Conservation (phyloP, 2,113 vertebrate genomes). For the Megatriorchis doriae region DNA sequence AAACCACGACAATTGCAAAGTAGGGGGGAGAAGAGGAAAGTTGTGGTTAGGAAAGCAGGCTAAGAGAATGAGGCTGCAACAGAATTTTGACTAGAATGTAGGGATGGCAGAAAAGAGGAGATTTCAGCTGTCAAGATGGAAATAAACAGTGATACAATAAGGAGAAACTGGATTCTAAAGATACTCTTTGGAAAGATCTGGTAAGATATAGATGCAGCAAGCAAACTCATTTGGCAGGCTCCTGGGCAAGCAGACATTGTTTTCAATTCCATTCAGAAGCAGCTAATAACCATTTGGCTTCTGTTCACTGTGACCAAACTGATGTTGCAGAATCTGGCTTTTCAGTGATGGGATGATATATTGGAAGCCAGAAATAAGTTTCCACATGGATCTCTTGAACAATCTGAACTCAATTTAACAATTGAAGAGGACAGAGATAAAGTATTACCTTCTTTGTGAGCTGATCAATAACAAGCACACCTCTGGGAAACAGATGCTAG, state of each 20-base stretch:
- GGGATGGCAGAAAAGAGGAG: neutral
- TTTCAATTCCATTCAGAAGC: slow-evolving; percentile 26
- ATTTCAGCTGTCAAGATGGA: neutral
- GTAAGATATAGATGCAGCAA: neutral
- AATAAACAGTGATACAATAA: neutral
- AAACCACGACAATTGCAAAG: neutral
- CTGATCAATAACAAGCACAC: slow-evolving; percentile 40
- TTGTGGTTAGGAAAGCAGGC: neutral
- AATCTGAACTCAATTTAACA: slow-evolving; percentile 59
- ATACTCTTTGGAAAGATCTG: neutral
- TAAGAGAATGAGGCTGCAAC: neutral
- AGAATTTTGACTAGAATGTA: neutral
- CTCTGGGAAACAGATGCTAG: slow-evolving; percentile 36
- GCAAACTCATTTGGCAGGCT: neutral
- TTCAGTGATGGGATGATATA: slow-evolving; percentile 31
- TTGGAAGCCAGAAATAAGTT: slow-evolving; percentile 47
- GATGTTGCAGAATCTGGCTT: slow-evolving; percentile 31
- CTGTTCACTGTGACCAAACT: neutral
- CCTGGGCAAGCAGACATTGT: slow-evolving; percentile 16
- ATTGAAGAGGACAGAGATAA: slow-evolving; percentile 39
- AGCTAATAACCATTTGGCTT: slow-evolving; percentile 39
- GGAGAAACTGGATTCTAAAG: neutral
- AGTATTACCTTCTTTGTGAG: slow-evolving; percentile 17
- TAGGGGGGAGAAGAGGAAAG: neutral
- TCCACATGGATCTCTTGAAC: slow-evolving; percentile 33